phyloP scores from a whole-genome alignment of 1,140 invertebrate genomes.

The Temnothorax nylanderi region DNA sequence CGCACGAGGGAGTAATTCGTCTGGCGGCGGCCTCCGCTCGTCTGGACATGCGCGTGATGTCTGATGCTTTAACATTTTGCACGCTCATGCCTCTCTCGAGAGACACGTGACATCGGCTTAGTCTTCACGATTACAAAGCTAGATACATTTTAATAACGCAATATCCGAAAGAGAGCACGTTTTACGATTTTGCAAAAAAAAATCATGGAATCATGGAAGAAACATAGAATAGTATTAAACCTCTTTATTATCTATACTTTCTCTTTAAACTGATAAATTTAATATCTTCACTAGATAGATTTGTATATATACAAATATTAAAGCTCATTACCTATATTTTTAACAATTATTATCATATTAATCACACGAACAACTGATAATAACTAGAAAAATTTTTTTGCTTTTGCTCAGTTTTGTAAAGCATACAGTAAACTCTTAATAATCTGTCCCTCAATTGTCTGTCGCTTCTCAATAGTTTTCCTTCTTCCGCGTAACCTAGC shows the following conservation, averaged over 20 bases:
- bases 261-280: constrained; percentile 3
- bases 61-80: constrained; percentile 35
- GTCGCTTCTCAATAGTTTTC: too few species aligned
- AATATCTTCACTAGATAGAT: neutral
- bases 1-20: constrained; percentile 46
- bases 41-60: neutral
- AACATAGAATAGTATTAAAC: neutral
- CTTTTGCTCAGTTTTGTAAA: neutral
- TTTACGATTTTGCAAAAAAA: neutral
- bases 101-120: neutral
- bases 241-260: neutral
- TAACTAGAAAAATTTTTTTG: neutral
- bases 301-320: neutral
- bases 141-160: constrained; percentile 29
- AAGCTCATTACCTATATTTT: neutral
- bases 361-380: neutral
- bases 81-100: constrained; percentile 12
- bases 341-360: neutral
- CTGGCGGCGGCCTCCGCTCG: neutral
- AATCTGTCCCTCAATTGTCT: too few species aligned
- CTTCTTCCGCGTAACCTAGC: too few species aligned
- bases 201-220: too few species aligned
- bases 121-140: neutral
- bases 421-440: too few species aligned
- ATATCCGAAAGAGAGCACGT: neutral